Evolutionary conservation across 2,888 invertebrate species (phyloP), one percentile per base, ranked within the genome.

Genomic region (Paralinhomoeus sp.): DNA sequence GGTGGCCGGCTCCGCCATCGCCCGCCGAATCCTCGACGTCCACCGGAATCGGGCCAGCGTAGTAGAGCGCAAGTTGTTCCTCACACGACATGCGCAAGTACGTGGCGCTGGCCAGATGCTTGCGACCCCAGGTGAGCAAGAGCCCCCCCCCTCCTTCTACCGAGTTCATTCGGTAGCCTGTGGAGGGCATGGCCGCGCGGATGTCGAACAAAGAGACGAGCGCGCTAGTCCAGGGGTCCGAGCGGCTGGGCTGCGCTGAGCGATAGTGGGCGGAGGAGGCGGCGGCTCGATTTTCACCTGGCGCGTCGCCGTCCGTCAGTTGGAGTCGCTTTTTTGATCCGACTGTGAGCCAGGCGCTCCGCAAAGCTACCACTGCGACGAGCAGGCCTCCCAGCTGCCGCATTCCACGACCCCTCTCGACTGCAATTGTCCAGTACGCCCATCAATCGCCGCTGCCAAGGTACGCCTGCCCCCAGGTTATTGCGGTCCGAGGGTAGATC

Each of bases 321-420:
- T 89, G 48, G 87, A 89, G 65, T 82, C 82, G 55, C 78, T 99
- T 75, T 76, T 99, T 57, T 78, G 75, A 76, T 99, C 57, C 78
- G 97, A 15, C 72, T 99, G 23, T 80, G 91, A 0, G 97, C n/a
- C n/a, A 99, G 69, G 89, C 80, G 24, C 77, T 89, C 74, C 91
- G 97, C 42, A 77, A 87, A 64, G 74, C n/a, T n/a, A 97, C 72
- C 81, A 91, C 66, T 93, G 91, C 64, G 76, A 77, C 52, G 83
- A 85, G 43, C 78, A 80, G 61, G 89, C n/a, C n/a, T n/a, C n/a
- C n/a, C n/a, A n/a, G n/a, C n/a, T n/a, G n/a, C n/a, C n/a, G n/a
- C n/a, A n/a, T n/a, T n/a, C n/a, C n/a, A n/a, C n/a, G n/a, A n/a
- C n/a, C n/a, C n/a, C n/a, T n/a, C n/a, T n/a, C n/a, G n/a, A n/a